Evolutionary conservation across 2,113 vertebrate genomes (phyloP).

Genomic region (Stercorarius parasiticus): DNA sequence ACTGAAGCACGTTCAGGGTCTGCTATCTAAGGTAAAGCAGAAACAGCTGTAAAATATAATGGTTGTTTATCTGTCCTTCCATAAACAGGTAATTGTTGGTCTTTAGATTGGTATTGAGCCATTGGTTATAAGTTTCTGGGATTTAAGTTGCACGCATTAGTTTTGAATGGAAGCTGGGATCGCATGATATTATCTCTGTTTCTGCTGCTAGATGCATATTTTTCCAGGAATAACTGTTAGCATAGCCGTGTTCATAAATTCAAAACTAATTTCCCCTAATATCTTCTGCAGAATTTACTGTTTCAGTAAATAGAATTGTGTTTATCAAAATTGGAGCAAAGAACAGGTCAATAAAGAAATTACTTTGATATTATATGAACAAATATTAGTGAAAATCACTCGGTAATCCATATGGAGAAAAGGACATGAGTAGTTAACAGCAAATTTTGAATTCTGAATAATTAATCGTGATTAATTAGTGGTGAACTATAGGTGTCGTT

Average conservation of each 20-base stretch:
- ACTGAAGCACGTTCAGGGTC: constrained; percentile 75
- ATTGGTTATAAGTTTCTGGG: neutral
- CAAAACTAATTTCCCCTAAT: neutral
- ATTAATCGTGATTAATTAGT: neutral
- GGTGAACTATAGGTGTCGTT: neutral
- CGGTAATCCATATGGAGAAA: neutral
- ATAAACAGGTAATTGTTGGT: neutral
- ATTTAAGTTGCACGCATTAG: neutral
- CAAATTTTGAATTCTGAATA: neutral
- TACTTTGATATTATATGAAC: neutral
- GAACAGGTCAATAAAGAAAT: neutral
- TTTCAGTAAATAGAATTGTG: neutral
- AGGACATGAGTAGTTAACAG: neutral
- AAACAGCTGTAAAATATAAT: neutral
- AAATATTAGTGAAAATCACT: neutral
- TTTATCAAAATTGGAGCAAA: neutral
- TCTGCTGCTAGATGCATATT: neutral
- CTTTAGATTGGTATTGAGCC: neutral
- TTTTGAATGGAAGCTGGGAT: neutral
- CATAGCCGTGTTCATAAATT: neutral
- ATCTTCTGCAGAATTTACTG: neutral
- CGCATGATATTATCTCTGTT: rapidly evolving
- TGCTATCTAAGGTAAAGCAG: constrained; percentile 84
- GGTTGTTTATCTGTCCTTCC: neutral
- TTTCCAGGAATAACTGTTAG: neutral